Evolutionary conservation across 2,113 vertebrate species (phyloP), one percentile per base, ranked within the genome.

Genomic region (Leptocoma aspasia): DNA sequence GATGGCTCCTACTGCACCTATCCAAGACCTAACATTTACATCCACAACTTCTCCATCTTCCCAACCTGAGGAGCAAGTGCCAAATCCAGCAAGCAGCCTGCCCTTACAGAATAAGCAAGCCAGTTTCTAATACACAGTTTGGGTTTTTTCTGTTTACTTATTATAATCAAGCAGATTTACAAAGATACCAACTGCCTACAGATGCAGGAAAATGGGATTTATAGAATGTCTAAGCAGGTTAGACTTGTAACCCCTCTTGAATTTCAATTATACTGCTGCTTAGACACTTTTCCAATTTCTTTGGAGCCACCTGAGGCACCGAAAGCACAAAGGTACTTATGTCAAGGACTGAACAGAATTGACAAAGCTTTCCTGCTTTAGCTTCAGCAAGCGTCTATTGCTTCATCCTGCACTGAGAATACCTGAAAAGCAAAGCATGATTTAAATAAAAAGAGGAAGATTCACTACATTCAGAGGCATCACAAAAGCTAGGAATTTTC

Each of bases 261-360:
- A 96, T 92, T 89, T 88, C 82, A 94, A 89, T 83, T 77, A 73
- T 6, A 18, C 35, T 90, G 54, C 81, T 82, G 86, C 69, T 81
- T 56, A 73, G 76, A 73, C 35, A 47, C 65, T 94, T 79, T 21
- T 52, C 50, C 82, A 87, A 50, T 85, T 87, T 90, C 70, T 91
- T 57, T 66, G 47, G 70, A 85, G 87, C 61, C 84, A 95, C 70
- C 65, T 84, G 63, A 94, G 75, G 84, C 82, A 86, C 69, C 53
- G 54, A 70, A 87, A 79, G 39, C 60, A 81, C 81, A 65, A 76
- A 89, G 70, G 59, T 85, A 82, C 24, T 90, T 14, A 57, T 31
- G 54, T 50, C 63, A 80, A 35, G 35, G 33, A 82, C 63, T 91
- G 77, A 95, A 82, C 3, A 68, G 78, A 92, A 91, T 24, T 76